phyloP scores from a whole-genome alignment of 2,888 invertebrate genomes.

The Leptura quadrifasciata region DNA sequence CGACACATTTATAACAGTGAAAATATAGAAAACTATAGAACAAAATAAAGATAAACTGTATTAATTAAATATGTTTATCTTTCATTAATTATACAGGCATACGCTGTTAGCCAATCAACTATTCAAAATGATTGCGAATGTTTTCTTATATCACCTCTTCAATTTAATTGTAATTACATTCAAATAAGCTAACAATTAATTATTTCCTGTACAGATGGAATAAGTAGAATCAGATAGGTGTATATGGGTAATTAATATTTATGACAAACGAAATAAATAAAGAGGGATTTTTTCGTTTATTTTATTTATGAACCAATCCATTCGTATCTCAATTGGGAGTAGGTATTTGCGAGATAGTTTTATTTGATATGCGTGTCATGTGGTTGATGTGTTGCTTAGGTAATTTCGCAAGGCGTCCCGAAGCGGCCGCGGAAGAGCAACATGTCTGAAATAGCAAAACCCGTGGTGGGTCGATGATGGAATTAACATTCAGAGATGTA shows the following conservation, averaged over 20 bases:
- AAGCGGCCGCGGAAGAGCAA: conserved; percentile 60
- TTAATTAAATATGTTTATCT: neutral
- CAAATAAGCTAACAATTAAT: conserved; percentile 14
- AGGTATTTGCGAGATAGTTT: conserved; percentile 42
- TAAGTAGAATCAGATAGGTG: conserved; percentile 6
- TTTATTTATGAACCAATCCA: conserved; percentile 39
- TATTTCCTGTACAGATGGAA: conserved; percentile 13
- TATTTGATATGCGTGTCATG: conserved; percentile 57
- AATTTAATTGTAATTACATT: conserved; percentile 20
- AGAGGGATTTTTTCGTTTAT: conserved; percentile 26
- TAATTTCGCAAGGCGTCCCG: conserved; percentile 61
- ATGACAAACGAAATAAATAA: conserved; percentile 16
- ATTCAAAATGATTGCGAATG: neutral
- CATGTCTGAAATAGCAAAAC: conserved; percentile 68
- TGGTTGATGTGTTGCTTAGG: conserved; percentile 64
- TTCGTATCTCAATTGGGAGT: conserved; percentile 36
- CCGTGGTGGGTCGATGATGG: conserved; percentile 70
- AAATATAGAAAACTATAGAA: too few species aligned
- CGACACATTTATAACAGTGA: too few species aligned
- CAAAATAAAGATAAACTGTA: too few species aligned
- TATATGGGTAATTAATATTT: conserved; percentile 32
- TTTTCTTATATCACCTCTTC: conserved; percentile 1
- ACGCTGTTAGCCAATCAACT: neutral
- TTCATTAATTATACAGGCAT: neutral
- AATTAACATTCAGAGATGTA: conserved; percentile 74